These are phyloP conservation scores for Sarcophaga variegata DNA, from an alignment of 2,888 invertebrate species.

Conservation along the genomic window DNA sequence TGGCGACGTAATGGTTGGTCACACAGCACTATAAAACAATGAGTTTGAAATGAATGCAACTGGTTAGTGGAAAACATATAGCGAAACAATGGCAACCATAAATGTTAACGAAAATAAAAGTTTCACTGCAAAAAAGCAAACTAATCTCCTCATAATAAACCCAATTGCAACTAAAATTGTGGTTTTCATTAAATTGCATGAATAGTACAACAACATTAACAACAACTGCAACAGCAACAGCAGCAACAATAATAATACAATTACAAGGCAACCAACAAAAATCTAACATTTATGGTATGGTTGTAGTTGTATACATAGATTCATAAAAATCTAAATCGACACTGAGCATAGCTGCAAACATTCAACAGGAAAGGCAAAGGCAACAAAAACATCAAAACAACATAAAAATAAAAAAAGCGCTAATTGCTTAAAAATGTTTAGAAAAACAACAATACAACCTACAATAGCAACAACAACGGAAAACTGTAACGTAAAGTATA, in stretches of 20 bases:
- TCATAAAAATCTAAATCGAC: no score
- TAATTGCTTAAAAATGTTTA: conserved; percentile 66
- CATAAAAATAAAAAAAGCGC: conserved; percentile 28
- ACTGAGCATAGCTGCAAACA: background rate
- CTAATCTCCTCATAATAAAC: conserved; percentile 54
- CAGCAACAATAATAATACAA: conserved; percentile 43
- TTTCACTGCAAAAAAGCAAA: background rate
- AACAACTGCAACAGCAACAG: background rate
- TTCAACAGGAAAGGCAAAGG: background rate
- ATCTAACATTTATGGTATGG: no score
- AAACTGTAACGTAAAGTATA: background rate
- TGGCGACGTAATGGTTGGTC: conserved; percentile 48
- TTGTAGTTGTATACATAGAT: no score
- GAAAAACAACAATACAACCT: conserved; percentile 51
- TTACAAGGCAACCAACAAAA: background rate
- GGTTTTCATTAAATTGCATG: conserved; percentile 65
- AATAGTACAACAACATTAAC: conserved; percentile 22
- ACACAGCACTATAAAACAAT: conserved; percentile 33
- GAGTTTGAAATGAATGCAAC: conserved; percentile 38
- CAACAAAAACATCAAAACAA: background rate
- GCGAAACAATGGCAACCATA: background rate
- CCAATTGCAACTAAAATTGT: conserved; percentile 63
- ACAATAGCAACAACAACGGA: conserved; percentile 18
- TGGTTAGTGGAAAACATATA: conserved; percentile 16
- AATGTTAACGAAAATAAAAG: conserved; percentile 9